Base-by-base conservation (phyloP, 2,888 invertebrate species). In the Epirrhoe alternata region DNA sequence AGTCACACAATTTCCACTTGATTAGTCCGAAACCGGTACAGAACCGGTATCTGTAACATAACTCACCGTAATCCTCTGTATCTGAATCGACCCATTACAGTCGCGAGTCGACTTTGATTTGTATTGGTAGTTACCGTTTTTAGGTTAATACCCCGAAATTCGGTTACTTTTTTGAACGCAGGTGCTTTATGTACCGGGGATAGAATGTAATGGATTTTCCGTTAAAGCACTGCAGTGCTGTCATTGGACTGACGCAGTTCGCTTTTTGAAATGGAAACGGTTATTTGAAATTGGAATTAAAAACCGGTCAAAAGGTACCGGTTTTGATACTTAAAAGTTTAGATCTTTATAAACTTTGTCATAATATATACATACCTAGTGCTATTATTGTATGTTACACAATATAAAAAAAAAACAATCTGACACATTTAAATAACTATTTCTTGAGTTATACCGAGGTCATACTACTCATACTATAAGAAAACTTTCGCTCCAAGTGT, bases 111-210 rank as follows among this genome's bases (percentile, higher is more conserved):
- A 72, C 74, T 76, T 76, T 74, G 74, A 77, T 77, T 75, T 77
- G 76, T 75, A 72, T 70, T 56, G 70, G 69, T 67, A 69, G 74
- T 74, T 74, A 75, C 74, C 63, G 73, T 73, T 75, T 75, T 72
- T 74, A 72, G 76, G 74, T 72, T 74, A 75, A 72, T 75, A 69
- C 68, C 57, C 63, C 42, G 64, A 60, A 66, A 63, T 69, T 66
- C 67, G 66, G 69, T 64, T 64, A 69, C 67, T 66, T 71, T 74
- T 72, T 72, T 65, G 65, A 66, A 51, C 69, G 54, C 45, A 58
- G 59, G 59, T 66, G 55, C 24, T 71, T 71, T 71, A 71, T 69
- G 69, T 68, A 61, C 66, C 62, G 60, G 61, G 59, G 45, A 49
- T 51, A 55, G 52, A 49, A 61, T 64, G 53, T 57, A 62, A 60